Evolutionary conservation across 35 echinoderm and acorn worm genomes (phyloP).

Genomic region (Eucidaris tribuloides): DNA sequence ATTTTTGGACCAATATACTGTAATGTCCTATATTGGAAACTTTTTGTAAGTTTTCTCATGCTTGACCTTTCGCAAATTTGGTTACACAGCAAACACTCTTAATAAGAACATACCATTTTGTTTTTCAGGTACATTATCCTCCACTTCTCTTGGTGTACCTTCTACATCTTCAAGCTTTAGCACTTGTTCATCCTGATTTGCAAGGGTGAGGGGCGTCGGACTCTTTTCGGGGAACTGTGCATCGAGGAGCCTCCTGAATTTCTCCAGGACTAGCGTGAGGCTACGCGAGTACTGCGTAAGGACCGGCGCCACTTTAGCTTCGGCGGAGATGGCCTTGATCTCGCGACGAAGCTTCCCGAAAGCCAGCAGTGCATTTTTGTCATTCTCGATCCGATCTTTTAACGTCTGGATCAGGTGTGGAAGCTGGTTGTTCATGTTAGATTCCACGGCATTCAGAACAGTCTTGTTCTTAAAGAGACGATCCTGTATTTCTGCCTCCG

Average conservation of each 20-base stretch:
- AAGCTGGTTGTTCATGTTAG: conserved; percentile 66
- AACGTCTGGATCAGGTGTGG: conserved; percentile 64
- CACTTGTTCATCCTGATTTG: conserved; percentile 8
- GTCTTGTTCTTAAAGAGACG: conserved; percentile 94
- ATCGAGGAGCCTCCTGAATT: conserved; percentile 57
- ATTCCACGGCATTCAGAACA: conserved; percentile 81
- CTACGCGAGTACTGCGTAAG: conserved; percentile 81
- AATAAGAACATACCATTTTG: too few relatives aligned
- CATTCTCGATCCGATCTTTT: conserved; percentile 84
- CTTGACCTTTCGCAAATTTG: too few relatives aligned
- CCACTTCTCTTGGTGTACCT: not conserved
- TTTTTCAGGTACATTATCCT: too few relatives aligned
- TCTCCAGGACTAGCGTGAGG: conserved; percentile 73
- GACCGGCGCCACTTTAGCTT: conserved; percentile 86
- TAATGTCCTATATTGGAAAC: too few relatives aligned
- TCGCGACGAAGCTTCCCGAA: conserved; percentile 80
- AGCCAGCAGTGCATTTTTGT: conserved; percentile 91
- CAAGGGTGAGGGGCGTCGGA: not conserved
- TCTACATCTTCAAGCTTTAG: conserved; percentile 11
- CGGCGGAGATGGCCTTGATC: conserved; percentile 75
- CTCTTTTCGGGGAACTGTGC: conserved; percentile 54
- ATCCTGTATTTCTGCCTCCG: conserved; percentile 73
- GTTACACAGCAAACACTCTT: too few relatives aligned
- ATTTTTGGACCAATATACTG: too few relatives aligned
- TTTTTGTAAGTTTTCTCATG: too few relatives aligned